Base-by-base conservation (phyloP, 1,140 invertebrate species). In the Cotesia vestalis region DNA sequence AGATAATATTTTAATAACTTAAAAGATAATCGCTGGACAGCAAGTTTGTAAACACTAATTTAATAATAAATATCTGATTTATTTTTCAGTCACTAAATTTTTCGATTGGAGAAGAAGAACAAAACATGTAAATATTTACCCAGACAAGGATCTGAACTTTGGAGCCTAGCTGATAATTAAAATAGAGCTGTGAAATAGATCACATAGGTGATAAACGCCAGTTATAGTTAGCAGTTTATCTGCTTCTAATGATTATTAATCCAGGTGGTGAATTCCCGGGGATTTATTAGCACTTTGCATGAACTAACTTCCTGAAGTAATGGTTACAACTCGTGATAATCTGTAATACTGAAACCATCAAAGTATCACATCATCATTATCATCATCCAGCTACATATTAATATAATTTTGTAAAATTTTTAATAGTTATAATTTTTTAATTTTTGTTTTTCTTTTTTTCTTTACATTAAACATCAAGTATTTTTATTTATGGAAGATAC, bases 241-340 rank as follows among this genome's bases (percentile, higher is more conserved):
- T 66, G 11, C 40, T 46, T 4, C 20, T 62, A 53, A 70, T 59
- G 35, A 51, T 64, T 62, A 69, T 71, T 71, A 73, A 46, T 6
- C 6, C 74, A 76, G 74, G 72, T 76, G 74, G n/a, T 46, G 60
- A 55, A 67, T 73, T 76, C 74, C 66, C 75, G 74, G 71, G 69
- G 46, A 67, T 67, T 62, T 70, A 70, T 20, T 36, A 53, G 20
- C 51, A 66, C 35, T 53, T 70, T 20, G 60, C 60, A 36, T 61
- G 60, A 36, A 34, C 53, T 4, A 6, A 46, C 40, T 46, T 2
- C 6, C 2, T 46, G 40, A 46, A 46, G 40, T 46, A 46, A 27
- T 27, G 27, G 27, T 27, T 27, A 27, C 27, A 27, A 27, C 27
- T 46, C 40, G 40, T 46, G 53, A 5, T 14, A 20, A 9, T 57